These are phyloP conservation scores for Zaprionus ghesquierei DNA, from an alignment of 1,140 invertebrate genomes.

Conservation along the genomic window DNA sequence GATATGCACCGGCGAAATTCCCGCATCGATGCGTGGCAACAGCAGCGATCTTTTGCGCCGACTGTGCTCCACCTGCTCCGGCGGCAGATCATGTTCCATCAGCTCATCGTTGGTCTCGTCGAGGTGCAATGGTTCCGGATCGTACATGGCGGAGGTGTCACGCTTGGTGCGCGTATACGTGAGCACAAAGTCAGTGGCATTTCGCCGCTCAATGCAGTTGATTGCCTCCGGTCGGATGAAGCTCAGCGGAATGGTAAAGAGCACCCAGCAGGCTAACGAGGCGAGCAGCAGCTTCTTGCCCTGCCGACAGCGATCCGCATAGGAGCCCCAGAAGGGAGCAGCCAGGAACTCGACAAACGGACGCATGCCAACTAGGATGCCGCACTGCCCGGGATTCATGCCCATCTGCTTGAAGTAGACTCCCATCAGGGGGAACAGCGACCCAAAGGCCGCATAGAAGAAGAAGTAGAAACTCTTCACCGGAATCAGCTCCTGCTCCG, in stretches of 20 bases:
- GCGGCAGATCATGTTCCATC: constrained; percentile 29
- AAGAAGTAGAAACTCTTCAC: constrained; percentile 99
- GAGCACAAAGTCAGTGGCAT: constrained; percentile 85
- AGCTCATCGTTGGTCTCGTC: constrained; percentile 41
- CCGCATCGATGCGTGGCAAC: constrained; percentile 83
- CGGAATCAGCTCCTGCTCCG: constrained; percentile 94
- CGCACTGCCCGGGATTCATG: constrained; percentile 97
- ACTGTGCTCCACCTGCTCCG: constrained; percentile 44
- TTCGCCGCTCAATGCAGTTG: constrained; percentile 90
- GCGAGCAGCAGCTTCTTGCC: constrained; percentile 94
- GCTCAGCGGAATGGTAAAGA: constrained; percentile 97
- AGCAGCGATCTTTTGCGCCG: constrained; percentile 66
- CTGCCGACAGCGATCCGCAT: constrained; percentile 95
- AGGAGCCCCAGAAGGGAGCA: constrained; percentile 97
- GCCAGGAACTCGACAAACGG: constrained; percentile 99
- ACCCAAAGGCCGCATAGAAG: constrained; percentile 99
- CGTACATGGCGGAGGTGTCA: constrained; percentile 62
- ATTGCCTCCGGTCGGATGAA: constrained; percentile 97
- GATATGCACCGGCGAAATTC: constrained; percentile 90
- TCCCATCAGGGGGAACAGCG: constrained; percentile 98
- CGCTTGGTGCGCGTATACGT: constrained; percentile 75
- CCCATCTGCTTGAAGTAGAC: constrained; percentile 99
- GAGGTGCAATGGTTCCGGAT: constrained; percentile 31
- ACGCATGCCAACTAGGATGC: constrained; percentile 94
- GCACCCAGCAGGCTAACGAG: constrained; percentile 96